phyloP scores from a whole-genome alignment of 2,113 vertebrate genomes.

The Campylomormyrus numenius region DNA sequence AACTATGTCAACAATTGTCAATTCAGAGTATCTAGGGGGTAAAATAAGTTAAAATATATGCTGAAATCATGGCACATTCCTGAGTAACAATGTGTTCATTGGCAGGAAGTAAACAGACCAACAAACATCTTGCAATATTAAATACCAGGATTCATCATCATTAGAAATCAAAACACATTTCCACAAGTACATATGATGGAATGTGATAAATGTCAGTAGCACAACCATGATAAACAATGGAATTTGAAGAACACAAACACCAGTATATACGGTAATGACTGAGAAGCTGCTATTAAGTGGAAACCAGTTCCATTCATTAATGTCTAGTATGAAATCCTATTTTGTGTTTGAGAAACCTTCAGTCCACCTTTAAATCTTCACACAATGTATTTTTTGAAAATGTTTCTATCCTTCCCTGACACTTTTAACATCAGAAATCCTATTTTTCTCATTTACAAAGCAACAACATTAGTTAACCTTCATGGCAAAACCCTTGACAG shows the following conservation, averaged over 20 bases:
- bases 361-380: not conserved
- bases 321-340: not conserved
- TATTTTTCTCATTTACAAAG: not conserved
- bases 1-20: not conserved
- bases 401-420: not conserved
- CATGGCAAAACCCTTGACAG: not conserved
- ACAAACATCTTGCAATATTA: not conserved
- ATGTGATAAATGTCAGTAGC: not conserved
- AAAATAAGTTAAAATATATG: conserved; percentile 32
- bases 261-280: not conserved
- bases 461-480: not conserved
- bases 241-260: not conserved
- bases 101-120: conserved; percentile 16
- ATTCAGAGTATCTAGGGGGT: not conserved
- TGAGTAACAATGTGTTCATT: conserved; percentile 50
- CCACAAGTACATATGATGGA: not conserved
- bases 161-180: not conserved
- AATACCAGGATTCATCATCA: not conserved
- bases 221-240: not conserved
- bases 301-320: not conserved
- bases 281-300: not conserved
- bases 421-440: not conserved
- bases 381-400: not conserved
- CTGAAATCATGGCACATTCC: conserved; percentile 52
- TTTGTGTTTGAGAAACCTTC: not conserved